phyloP scores from a whole-genome alignment of 2,888 invertebrate species.

The Meta bourneti region DNA sequence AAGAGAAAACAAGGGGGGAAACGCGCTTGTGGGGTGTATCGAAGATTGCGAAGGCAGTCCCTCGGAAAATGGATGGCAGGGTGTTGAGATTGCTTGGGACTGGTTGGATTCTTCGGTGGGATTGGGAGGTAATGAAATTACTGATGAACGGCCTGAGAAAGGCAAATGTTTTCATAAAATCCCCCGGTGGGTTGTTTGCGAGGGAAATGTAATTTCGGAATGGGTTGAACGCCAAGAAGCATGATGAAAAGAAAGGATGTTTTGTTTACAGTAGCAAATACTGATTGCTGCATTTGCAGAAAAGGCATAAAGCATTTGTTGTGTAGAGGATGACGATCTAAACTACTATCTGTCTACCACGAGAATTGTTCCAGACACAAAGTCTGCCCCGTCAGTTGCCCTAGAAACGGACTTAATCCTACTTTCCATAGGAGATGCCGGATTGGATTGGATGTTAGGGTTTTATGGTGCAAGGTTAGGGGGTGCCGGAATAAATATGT shows the following conservation, averaged over 20 bases:
- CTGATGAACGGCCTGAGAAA: background rate
- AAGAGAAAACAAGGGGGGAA: conserved; percentile 47
- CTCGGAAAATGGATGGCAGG: background rate
- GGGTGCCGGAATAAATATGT: too few species aligned
- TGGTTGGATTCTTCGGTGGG: background rate
- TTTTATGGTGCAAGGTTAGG: too few species aligned
- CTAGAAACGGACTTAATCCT: too few species aligned
- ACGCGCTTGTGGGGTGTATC: conserved; percentile 3
- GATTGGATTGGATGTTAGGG: too few species aligned
- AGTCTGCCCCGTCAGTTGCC: too few species aligned
- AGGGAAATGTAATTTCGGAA: background rate
- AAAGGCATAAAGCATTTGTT: too few species aligned
- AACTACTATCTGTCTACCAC: too few species aligned
- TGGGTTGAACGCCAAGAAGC: background rate
- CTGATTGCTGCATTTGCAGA: too few species aligned
- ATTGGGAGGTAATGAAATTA: conserved; percentile 16
- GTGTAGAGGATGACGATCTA: too few species aligned
- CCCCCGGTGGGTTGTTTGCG: background rate
- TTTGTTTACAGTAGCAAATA: too few species aligned
- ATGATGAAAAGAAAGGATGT: background rate
- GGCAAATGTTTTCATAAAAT: background rate
- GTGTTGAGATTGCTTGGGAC: background rate
- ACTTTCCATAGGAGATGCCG: too few species aligned
- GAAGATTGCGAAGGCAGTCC: background rate
- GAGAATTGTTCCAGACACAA: too few species aligned